Evolutionary conservation across 2,888 invertebrate species (phyloP).

Genomic region (Hetaerina titia): DNA sequence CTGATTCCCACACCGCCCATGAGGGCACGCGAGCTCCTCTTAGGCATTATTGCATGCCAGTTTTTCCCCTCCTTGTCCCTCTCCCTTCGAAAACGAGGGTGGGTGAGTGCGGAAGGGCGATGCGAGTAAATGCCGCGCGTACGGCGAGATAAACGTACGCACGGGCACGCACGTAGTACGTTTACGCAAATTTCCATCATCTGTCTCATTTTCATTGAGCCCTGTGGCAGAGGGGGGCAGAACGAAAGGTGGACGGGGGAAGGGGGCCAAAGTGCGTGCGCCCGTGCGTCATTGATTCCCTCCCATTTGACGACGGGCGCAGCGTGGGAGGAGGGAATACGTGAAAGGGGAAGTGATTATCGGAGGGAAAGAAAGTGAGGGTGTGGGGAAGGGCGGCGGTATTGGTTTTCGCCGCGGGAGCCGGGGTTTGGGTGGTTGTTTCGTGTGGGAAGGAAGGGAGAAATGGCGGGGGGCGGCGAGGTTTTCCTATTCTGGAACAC

Average conservation of each 20-base stretch:
- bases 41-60: no score
- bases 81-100: neutral
- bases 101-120: neutral
- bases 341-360: constrained; percentile 21
- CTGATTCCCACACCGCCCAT: neutral
- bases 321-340: neutral
- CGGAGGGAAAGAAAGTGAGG: neutral
- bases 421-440: neutral
- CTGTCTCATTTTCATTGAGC: neutral
- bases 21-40: neutral
- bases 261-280: neutral
- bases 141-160: neutral
- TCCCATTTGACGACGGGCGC: neutral
- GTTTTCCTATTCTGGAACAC: neutral
- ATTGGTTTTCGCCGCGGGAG: constrained; percentile 33
- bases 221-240: neutral
- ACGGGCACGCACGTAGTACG: neutral
- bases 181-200: constrained; percentile 14
- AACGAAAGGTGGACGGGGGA: neutral
- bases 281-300: neutral
- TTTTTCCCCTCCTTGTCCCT: neutral
- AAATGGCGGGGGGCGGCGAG: neutral
- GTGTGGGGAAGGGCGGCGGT: neutral
- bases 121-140: neutral
- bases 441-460: neutral